These are phyloP conservation scores for Allolobophora icterica DNA, from an alignment of 2,888 invertebrate genomes.

Conservation along the genomic window DNA sequence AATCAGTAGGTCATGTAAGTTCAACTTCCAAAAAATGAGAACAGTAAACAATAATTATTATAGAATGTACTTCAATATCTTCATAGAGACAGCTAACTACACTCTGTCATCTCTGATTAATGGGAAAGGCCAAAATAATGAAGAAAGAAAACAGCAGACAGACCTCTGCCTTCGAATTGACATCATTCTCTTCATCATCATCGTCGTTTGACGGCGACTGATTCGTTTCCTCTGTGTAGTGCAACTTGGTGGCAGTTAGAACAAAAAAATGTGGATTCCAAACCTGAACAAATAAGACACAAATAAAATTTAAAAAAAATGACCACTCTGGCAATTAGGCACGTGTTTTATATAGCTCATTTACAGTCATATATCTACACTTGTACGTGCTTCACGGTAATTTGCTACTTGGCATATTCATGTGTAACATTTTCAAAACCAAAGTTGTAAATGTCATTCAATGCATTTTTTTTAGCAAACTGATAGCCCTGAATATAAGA, in stretches of 20 bases:
- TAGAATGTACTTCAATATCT: too few species aligned
- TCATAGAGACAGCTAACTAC: too few species aligned
- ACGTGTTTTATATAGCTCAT: background rate
- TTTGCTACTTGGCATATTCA: background rate
- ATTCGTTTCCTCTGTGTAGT: slow-evolving; percentile 77
- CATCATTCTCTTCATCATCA: slow-evolving; percentile 33
- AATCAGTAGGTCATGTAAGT: background rate
- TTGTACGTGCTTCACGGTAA: background rate
- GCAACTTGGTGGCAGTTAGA: slow-evolving; percentile 83
- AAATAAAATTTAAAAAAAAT: background rate
- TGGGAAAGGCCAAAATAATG: background rate
- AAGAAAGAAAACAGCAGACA: background rate
- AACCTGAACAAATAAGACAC: slow-evolving; percentile 68
- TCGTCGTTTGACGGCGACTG: slow-evolving; percentile 38
- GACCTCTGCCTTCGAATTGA: slow-evolving; percentile 72
- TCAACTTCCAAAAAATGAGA: background rate
- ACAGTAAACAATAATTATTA: background rate
- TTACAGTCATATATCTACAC: background rate
- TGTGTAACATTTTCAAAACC: background rate
- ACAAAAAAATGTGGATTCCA: slow-evolving; percentile 95
- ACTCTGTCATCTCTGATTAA: background rate
- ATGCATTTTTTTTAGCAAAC: background rate
- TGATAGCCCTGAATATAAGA: background rate
- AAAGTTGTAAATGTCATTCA: background rate
- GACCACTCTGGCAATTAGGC: background rate